phyloP scores from a whole-genome alignment of 2,888 invertebrate species.

The Ptychoptera albimana region DNA sequence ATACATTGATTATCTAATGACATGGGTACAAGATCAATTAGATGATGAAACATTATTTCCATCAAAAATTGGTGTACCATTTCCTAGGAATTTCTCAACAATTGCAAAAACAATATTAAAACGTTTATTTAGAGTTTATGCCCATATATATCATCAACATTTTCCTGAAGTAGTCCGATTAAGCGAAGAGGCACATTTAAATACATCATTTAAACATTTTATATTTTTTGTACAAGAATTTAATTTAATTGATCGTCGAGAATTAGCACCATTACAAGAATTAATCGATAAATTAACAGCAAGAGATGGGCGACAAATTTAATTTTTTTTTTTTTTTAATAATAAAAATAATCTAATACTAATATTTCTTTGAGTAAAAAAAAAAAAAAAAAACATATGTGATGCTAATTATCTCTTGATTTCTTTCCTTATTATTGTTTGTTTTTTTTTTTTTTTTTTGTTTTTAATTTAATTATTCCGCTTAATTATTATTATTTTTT shows the following conservation, averaged over 20 bases:
- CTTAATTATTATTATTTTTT: too few relatives aligned
- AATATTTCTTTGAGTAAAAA: too few relatives aligned
- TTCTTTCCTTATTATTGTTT: too few relatives aligned
- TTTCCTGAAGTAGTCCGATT: constrained; percentile 95
- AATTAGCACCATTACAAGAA: constrained; percentile 93
- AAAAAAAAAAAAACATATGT: too few relatives aligned
- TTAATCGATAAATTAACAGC: constrained; percentile 90
- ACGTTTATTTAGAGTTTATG: constrained; percentile 95
- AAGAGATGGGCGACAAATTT: constrained; percentile 67
- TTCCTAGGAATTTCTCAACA: constrained; percentile 91
- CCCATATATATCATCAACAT: constrained; percentile 99
- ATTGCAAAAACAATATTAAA: constrained; percentile 98
- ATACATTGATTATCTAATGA: constrained; percentile 98
- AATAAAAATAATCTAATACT: too few relatives aligned
- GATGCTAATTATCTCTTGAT: too few relatives aligned
- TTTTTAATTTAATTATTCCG: too few relatives aligned
- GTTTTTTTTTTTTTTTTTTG: too few relatives aligned
- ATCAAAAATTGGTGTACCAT: constrained; percentile 96
- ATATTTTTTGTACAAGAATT: constrained; percentile 92
- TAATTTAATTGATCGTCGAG: constrained; percentile 87
- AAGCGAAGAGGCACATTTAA: constrained; percentile 96
- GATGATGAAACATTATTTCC: constrained; percentile 98
- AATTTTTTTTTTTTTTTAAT: background rate
- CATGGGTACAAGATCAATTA: constrained; percentile 98
- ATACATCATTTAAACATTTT: constrained; percentile 99